A percentile compares a stretch with the other conserved stretches of the same genome.
Evolutionary conservation across 2,888 invertebrate species (phyloP).

Genomic region (Pteria penguin): DNA sequence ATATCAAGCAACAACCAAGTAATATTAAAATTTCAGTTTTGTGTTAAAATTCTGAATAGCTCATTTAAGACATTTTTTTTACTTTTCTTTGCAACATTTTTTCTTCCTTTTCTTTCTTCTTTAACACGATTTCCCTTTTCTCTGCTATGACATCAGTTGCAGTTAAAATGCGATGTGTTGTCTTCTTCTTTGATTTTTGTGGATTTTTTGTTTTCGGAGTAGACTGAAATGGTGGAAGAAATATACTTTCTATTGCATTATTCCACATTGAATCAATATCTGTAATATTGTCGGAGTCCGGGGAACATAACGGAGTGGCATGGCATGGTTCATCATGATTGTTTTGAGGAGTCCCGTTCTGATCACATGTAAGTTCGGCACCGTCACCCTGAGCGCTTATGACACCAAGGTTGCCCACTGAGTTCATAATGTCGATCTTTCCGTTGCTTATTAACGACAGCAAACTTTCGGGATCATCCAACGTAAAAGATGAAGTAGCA

Average conservation of each 20-base stretch:
- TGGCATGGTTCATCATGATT: no score
- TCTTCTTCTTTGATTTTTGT: constrained; percentile 10
- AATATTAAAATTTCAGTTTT: no score
- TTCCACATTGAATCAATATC: constrained; percentile 15
- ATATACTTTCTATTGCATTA: constrained; percentile 4
- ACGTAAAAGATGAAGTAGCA: not conserved
- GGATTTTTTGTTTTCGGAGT: not conserved
- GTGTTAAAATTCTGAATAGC: no score
- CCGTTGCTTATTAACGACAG: not conserved
- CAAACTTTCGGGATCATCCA: constrained; percentile 28
- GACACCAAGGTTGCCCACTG: not conserved
- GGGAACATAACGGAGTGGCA: not conserved
- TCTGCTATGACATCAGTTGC: constrained; percentile 16
- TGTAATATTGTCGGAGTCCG: not conserved
- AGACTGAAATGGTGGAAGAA: constrained; percentile 1
- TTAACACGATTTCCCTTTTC: constrained; percentile 11
- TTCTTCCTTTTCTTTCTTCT: constrained; percentile 14
- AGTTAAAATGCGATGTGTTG: constrained; percentile 17
- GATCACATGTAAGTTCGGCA: no score
- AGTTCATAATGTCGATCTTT: constrained; percentile 3
- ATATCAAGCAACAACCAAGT: no score
- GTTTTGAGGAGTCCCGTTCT: no score
- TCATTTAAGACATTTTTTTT: no score
- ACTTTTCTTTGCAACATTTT: not conserved
- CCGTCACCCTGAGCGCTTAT: not conserved